Base-by-base conservation (phyloP, 2,888 invertebrate genomes). In the Xestia ashworthii region DNA sequence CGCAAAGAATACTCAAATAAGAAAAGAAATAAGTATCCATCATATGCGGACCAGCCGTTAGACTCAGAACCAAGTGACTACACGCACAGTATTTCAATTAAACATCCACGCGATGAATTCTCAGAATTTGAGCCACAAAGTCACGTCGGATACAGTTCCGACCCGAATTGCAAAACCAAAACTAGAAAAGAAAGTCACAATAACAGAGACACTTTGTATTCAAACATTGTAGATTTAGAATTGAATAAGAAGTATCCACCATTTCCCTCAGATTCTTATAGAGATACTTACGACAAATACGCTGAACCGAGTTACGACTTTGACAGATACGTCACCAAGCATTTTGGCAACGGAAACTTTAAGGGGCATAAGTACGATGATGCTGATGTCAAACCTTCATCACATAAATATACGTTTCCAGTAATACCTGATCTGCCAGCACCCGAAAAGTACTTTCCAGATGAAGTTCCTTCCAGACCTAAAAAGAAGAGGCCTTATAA, bases 81-180 rank as follows among this genome's bases (percentile, higher is more conserved):
- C 74, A 93, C 95, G 3, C 95, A 96, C 74, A 95, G 93, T 83
- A 93, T 95, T 80, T 92, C 93, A 66, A 95, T 95, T 50, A 95
- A 95, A 87, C 95, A 95, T 88, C 95, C 94, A 9, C 92, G 91
- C 58, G 95, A 95, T 79, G 94, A 94, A 70, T 83, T 86, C 65
- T 90, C 89, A 50, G 92, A 93, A 74, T 90, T 90, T 55, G 93
- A 93, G 65, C 91, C 95, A 22, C 92, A 94, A 81, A 94, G 94
- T 88, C 95, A 95, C 88, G 90, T 94, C 72, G 95, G 95, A 48
- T 93, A 94, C 79, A 92, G 90, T 85, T 93, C 91, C 79, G 95
- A 96, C 83, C 94, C 95, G 50, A 93, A 95, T 90, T 95, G 95
- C 85, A 95, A 95, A 92, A 94, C 92, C 16, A 96, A 95, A 91